Conservation (phyloP, 2,113 vertebrate genomes). For the Polypterus senegalus region DNA sequence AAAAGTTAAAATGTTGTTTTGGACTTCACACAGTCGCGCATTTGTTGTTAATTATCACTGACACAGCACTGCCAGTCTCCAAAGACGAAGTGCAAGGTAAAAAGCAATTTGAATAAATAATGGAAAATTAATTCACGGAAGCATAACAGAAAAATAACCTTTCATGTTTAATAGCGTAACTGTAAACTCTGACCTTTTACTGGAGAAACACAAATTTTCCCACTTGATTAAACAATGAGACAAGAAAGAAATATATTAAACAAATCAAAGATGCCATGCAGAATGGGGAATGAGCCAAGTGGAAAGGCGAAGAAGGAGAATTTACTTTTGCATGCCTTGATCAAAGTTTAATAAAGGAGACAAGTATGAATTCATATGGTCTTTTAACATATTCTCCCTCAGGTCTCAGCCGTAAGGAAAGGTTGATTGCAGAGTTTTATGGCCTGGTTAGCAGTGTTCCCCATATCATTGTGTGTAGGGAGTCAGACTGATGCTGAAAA, state of each 20-base stretch:
- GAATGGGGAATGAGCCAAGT: constrained; percentile 2
- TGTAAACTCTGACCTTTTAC: background rate
- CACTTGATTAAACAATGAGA: background rate
- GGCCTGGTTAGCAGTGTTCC: no score
- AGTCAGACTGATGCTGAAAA: no score
- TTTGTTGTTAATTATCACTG: constrained; percentile 1
- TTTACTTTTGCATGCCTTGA: background rate
- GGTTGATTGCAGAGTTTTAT: no score
- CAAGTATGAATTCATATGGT: no score
- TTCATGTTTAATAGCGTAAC: constrained; percentile 1
- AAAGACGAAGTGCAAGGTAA: no score
- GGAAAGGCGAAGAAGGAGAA: constrained; percentile 2
- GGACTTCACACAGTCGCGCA: no score
- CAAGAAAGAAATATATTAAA: constrained; percentile 3
- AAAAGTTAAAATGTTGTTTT: no score
- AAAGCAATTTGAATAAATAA: background rate
- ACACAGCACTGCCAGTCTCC: background rate
- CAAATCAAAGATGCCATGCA: background rate
- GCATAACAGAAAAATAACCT: background rate
- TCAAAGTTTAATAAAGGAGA: no score
- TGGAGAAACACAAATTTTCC: background rate
- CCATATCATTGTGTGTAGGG: no score
- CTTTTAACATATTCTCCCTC: no score
- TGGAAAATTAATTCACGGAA: background rate
- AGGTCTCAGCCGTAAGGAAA: no score